Evolutionary conservation across 2,888 invertebrate species (phyloP).

Genomic region (Aspidiotus rigidus): DNA sequence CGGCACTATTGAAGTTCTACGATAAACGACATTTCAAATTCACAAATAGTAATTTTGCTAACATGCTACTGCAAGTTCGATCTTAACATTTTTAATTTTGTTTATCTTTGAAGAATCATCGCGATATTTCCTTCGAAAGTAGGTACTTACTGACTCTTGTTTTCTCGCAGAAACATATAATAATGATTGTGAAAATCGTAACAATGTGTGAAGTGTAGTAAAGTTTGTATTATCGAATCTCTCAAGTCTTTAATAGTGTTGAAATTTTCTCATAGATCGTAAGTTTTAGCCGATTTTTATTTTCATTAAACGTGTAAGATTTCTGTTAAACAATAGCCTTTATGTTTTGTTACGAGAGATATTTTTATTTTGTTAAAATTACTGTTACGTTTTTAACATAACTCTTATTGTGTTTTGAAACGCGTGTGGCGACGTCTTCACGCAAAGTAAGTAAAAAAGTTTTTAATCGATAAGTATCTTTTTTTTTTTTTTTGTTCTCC

Average conservation of each 20-base stretch:
- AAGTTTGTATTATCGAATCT: neutral
- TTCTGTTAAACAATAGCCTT: no score
- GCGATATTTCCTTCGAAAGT: no score
- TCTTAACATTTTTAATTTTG: neutral
- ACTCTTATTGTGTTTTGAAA: neutral
- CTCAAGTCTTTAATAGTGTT: neutral
- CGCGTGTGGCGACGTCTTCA: neutral
- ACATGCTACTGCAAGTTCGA: slow-evolving; percentile 70
- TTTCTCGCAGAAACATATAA: neutral
- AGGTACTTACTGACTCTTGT: neutral
- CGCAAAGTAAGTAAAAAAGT: neutral
- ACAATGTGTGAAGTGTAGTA: neutral
- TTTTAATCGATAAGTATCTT: neutral
- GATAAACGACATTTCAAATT: slow-evolving; percentile 97
- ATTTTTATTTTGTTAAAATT: slow-evolving; percentile 3
- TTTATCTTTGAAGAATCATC: neutral
- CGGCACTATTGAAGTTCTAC: slow-evolving; percentile 90
- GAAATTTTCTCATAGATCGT: neutral
- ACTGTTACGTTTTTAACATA: neutral
- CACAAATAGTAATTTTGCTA: slow-evolving; percentile 87
- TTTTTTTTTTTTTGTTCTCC: neutral
- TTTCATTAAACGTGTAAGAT: no score
- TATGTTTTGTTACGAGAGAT: neutral
- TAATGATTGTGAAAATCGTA: neutral
- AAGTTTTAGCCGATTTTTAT: no score